Conservation (phyloP, 35 echinoderm and acorn worm species). For the Apostichopus parvimensis region DNA sequence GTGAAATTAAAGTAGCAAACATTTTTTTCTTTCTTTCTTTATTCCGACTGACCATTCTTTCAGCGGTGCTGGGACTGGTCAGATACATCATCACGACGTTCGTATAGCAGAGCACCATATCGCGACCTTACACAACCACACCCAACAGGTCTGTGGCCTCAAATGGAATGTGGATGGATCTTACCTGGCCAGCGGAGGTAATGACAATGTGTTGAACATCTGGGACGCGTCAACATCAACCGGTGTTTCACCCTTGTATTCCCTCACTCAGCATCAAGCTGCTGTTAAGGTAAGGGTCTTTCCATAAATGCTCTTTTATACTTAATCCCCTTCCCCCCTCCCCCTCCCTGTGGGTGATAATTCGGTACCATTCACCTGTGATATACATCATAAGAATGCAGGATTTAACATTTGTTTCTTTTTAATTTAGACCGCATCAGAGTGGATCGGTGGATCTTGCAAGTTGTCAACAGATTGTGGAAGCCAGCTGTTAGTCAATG, state of each 20-base stretch:
- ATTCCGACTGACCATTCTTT: not conserved
- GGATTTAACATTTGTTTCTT: too few relatives aligned
- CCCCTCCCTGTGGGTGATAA: too few relatives aligned
- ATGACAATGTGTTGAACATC: conserved; percentile 83
- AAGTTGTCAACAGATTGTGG: too few relatives aligned
- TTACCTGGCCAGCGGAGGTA: conserved; percentile 90
- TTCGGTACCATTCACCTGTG: too few relatives aligned
- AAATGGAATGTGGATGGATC: conserved; percentile 81
- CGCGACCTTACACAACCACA: conserved; percentile 64
- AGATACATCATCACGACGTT: conserved; percentile 93
- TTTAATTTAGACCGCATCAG: too few relatives aligned
- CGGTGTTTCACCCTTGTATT: conserved; percentile 57
- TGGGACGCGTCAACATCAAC: conserved; percentile 67
- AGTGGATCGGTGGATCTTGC: too few relatives aligned
- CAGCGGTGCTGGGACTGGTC: conserved; percentile 73
- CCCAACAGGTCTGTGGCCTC: conserved; percentile 85
- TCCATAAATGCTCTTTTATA: too few relatives aligned
- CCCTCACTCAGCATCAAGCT: conserved; percentile 81
- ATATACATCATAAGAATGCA: too few relatives aligned
- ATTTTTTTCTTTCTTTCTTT: not conserved
- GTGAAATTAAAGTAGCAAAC: too few relatives aligned
- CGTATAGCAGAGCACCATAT: conserved; percentile 77
- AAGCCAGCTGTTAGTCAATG: too few relatives aligned
- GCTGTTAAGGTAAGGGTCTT: conserved; percentile 76
- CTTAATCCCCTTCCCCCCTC: too few relatives aligned